Evolutionary conservation across 2,888 invertebrate genomes (phyloP), one percentile per base, ranked within the genome.

Genomic region (Plebejus melissa): DNA sequence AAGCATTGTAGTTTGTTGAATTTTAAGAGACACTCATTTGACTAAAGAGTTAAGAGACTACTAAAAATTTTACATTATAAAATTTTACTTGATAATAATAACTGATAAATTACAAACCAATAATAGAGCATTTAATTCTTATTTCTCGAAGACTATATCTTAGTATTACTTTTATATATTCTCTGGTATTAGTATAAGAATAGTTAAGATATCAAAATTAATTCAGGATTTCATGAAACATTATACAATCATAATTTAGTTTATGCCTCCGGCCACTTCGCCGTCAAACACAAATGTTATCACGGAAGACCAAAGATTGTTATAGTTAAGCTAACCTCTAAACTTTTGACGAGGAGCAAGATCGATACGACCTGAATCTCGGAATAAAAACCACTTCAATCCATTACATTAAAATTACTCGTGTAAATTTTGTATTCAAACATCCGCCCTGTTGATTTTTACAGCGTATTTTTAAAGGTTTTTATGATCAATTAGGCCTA

Each of bases 271-370:
- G 11, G 11, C 60, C 28, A 65, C 4, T 36, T 71, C 22, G 36
- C 11, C 4, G 71, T 28, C 46, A 46, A 70, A 70, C 9, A 70
- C 70, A 71, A 71, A 22, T n/a, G 5, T 13, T 41, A 22, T 46
- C 22, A 71, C n/a, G 28, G 11, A 46, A 41, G 22, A 28, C 41
- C 71, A 22, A 71, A 46, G 41, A 71, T 28, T 11, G 11, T 1
- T 41, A 70, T 70, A 41, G 41, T 11, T 46, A 41, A n/a, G 71
- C 4, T 3, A 22, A 13, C 46, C 71, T 71, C 28, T 46, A 46
- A 71, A 71, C 71, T 71, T 70, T 22, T 71, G 46, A 71, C 22
- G 22, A 41, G 46, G 70, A 71, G 46, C 46, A 28, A 71, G 71
- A 71, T 71, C 22, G 46, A 41, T 71, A 7, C 11, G 71, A 71